Conservation (phyloP, 2,797 vertebrate genomes). For the Rallus crepitans region DNA sequence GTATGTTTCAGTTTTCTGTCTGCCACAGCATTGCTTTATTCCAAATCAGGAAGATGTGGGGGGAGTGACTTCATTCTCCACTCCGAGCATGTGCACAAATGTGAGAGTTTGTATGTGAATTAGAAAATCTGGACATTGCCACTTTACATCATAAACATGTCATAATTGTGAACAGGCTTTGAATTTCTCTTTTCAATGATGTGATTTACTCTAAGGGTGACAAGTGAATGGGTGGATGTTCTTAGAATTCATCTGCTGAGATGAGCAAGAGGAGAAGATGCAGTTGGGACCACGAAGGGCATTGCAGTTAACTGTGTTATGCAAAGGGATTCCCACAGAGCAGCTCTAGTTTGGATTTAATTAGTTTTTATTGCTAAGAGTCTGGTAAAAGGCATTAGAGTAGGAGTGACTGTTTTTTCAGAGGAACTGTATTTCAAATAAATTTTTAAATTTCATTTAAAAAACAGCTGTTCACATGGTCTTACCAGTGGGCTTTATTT, state of each 20-base stretch:
- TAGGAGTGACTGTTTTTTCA: neutral
- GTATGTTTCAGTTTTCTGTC: neutral
- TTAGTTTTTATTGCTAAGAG: neutral
- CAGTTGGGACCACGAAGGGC: neutral
- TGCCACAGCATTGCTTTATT: neutral
- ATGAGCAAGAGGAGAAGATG: neutral
- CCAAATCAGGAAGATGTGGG: neutral
- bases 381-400: neutral
- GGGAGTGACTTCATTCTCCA: neutral
- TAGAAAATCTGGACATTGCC: neutral
- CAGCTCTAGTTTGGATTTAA: neutral
- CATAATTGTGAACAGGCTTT: neutral
- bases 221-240: neutral
- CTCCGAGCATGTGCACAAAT: neutral
- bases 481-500: neutral
- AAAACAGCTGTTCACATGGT: neutral
- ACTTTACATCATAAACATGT: neutral
- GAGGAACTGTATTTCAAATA: neutral
- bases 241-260: neutral
- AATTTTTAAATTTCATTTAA: neutral
- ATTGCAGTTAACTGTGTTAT: neutral
- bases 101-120: neutral
- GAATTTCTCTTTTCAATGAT: neutral
- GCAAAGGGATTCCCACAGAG: neutral
- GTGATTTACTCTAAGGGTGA: neutral